A percentile compares a stretch with the other conserved stretches of the same genome.
Conservation (phyloP, 2,888 invertebrate species). For the Sabellastarte sp. region DNA sequence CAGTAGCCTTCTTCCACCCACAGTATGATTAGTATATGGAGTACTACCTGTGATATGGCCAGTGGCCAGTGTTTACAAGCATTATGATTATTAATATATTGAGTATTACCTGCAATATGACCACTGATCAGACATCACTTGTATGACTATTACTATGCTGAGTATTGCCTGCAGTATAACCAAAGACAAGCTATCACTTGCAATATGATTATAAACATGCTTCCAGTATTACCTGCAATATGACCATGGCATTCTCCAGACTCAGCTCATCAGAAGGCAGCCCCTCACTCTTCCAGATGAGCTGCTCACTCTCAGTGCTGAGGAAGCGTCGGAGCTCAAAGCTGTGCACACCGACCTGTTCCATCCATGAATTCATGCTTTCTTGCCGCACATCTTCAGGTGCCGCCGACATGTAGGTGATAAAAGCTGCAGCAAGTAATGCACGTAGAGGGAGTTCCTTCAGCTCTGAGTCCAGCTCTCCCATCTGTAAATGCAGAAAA, state of each 20-base stretch:
- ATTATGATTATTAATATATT: too few relatives aligned
- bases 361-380: conserved; percentile 60
- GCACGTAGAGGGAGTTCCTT: conserved; percentile 69
- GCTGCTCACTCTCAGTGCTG: conserved; percentile 72
- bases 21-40: too few relatives aligned
- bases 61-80: too few relatives aligned
- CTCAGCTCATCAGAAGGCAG: conserved; percentile 77
- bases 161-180: too few relatives aligned
- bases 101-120: too few relatives aligned
- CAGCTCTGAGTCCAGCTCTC: conserved; percentile 60
- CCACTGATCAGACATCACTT: too few relatives aligned
- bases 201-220: too few relatives aligned
- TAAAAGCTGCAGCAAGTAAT: conserved; percentile 75
- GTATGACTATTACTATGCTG: too few relatives aligned
- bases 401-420: conserved; percentile 73
- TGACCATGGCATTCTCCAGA: conserved; percentile 78
- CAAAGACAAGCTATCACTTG: too few relatives aligned
- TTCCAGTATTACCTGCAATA: conserved; percentile 73
- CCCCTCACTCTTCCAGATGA: conserved; percentile 84
- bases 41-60: too few relatives aligned
- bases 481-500: not conserved
- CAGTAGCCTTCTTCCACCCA: too few relatives aligned
- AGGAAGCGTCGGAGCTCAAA: conserved; percentile 63
- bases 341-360: conserved; percentile 20
- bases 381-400: conserved; percentile 71